Conservation (phyloP, 2,888 invertebrate genomes). For the Phania funesta region DNA sequence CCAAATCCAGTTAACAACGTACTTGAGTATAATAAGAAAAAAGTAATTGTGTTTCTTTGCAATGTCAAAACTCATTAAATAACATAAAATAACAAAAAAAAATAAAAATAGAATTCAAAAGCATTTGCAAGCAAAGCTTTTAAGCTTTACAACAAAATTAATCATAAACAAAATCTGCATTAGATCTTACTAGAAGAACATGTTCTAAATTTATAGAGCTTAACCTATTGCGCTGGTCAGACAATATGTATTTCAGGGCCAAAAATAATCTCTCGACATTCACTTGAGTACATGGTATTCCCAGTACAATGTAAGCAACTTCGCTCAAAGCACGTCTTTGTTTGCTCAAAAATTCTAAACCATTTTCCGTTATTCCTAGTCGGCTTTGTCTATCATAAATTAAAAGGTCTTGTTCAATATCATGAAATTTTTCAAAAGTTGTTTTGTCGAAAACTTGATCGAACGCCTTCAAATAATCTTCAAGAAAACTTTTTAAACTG, state of each 20-base stretch:
- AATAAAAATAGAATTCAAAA: too few relatives aligned
- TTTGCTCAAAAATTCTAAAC: conserved; percentile 38
- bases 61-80: too few relatives aligned
- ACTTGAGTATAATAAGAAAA: too few relatives aligned
- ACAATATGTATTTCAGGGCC: conserved; percentile 37
- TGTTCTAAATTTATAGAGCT: conserved; percentile 38
- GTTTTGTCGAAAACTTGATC: conserved; percentile 1
- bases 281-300: conserved; percentile 47
- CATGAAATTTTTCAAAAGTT: background rate
- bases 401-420: conserved; percentile 35
- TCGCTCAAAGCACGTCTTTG: conserved; percentile 25
- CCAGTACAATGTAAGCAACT: conserved; percentile 33
- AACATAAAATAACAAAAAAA: too few relatives aligned
- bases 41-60: too few relatives aligned
- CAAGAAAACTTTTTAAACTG: background rate
- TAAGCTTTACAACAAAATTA: too few relatives aligned
- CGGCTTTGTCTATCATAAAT: conserved; percentile 22
- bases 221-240: conserved; percentile 40
- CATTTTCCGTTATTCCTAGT: conserved; percentile 40
- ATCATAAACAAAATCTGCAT: conserved; percentile 22
- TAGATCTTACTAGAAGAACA: conserved; percentile 39
- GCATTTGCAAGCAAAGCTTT: too few relatives aligned
- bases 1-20: too few relatives aligned
- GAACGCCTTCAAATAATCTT: conserved; percentile 23
- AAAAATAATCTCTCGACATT: conserved; percentile 36